Conservation (phyloP, 2,888 invertebrate species). For the Drosophila monieri region DNA sequence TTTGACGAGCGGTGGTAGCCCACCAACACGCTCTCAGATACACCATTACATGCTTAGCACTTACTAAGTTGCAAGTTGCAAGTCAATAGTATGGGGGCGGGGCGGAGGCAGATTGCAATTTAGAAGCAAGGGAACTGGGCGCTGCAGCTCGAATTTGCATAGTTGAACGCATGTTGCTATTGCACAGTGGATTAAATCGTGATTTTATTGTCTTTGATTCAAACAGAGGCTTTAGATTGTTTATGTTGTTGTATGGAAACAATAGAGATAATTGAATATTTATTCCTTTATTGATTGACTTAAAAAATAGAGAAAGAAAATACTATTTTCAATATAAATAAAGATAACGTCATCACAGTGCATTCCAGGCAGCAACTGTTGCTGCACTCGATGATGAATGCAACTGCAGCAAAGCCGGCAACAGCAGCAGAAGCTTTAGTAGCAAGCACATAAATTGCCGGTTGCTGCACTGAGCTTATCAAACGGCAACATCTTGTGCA, state of each 20-base stretch:
- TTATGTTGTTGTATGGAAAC: too few relatives aligned
- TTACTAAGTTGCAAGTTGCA: slow-evolving; percentile 79
- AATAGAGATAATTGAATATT: background rate
- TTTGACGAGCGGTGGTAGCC: slow-evolving; percentile 73
- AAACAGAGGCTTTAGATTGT: background rate
- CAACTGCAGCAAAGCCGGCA: slow-evolving; percentile 37
- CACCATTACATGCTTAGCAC: slow-evolving; percentile 38
- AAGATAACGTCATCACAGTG: slow-evolving; percentile 35
- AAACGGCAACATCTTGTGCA: slow-evolving; percentile 79
- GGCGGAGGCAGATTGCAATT: slow-evolving; percentile 20
- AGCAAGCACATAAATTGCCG: slow-evolving; percentile 69
- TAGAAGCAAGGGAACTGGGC: slow-evolving; percentile 33
- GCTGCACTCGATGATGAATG: slow-evolving; percentile 67
- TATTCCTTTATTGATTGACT: background rate
- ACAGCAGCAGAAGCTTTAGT: slow-evolving; percentile 27
- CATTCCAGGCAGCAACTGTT: slow-evolving; percentile 67
- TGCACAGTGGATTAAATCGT: slow-evolving; percentile 5
- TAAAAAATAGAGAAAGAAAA: background rate
- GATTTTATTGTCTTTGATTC: background rate
- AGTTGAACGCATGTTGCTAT: slow-evolving; percentile 73
- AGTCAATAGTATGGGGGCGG: slow-evolving; percentile 60
- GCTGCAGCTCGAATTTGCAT: slow-evolving; percentile 70
- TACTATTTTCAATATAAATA: background rate
- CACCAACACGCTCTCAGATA: slow-evolving; percentile 19
- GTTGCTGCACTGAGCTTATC: slow-evolving; percentile 71